Evolutionary conservation across 2,113 vertebrate species (phyloP).

Genomic region (Nycticorax nycticorax): DNA sequence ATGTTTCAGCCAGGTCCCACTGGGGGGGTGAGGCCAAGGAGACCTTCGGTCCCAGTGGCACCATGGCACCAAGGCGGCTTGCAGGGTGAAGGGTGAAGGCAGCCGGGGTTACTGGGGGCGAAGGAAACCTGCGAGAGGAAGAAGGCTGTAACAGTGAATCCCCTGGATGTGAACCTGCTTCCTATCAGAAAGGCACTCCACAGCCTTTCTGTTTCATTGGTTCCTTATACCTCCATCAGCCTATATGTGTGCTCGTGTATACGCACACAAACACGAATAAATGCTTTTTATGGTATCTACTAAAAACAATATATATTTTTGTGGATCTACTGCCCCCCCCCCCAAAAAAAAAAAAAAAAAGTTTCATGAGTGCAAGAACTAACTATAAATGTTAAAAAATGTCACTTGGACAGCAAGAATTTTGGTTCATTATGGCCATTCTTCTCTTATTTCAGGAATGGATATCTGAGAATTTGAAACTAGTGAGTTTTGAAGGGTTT

Average conservation of each 20-base stretch:
- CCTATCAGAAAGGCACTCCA: fast-evolving
- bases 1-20: neutral
- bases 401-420: neutral
- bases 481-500: neutral
- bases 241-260: fast-evolving
- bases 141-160: neutral
- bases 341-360: neutral
- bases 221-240: neutral
- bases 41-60: fast-evolving
- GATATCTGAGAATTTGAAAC: neutral
- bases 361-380: neutral
- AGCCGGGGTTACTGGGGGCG: fast-evolving
- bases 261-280: neutral
- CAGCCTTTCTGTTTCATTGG: too few relatives aligned
- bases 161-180: fast-evolving
- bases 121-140: neutral
- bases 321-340: fast-evolving
- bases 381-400: neutral
- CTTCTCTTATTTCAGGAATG: neutral
- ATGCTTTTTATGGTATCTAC: neutral
- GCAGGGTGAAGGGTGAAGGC: fast-evolving
- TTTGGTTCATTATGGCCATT: neutral
- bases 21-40: neutral
- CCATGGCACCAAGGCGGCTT: fast-evolving
- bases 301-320: neutral